These are phyloP conservation scores for Synanthedon tipuliformis DNA, from an alignment of 2,888 invertebrate species.

Conservation along the genomic window DNA sequence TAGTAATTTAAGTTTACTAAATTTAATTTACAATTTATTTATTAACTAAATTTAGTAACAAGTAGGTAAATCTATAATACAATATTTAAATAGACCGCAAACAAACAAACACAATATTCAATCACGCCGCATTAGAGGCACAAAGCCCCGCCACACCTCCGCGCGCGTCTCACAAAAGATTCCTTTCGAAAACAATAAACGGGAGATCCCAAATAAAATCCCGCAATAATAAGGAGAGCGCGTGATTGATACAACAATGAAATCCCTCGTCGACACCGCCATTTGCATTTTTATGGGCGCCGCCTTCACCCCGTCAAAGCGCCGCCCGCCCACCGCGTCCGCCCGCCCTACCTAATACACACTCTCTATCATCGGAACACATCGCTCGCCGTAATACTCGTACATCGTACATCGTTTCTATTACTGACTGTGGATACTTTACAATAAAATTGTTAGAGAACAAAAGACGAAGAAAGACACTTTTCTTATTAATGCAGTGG, in stretches of 20 bases:
- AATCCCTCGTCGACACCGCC: conserved; percentile 69
- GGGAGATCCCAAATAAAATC: conserved; percentile 34
- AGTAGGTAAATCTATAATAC: no score
- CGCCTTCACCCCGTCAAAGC: conserved; percentile 21
- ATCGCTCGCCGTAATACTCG: no score
- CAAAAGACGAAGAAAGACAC: no score
- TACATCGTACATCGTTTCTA: no score
- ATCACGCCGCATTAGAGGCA: neutral
- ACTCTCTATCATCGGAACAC: neutral
- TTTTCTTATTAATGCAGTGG: no score
- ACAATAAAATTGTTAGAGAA: no score
- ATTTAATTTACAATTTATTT: no score
- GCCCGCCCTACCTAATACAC: conserved; percentile 1
- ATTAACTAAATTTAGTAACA: no score
- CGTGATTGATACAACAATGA: conserved; percentile 60
- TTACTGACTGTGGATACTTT: no score
- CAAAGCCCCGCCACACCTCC: neutral
- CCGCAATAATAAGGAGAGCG: conserved; percentile 51
- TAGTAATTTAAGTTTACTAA: no score
- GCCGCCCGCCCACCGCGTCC: conserved; percentile 15
- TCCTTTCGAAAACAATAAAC: conserved; percentile 41
- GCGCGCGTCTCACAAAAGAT: neutral
- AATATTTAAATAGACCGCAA: no score
- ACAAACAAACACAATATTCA: no score
- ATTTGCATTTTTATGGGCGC: conserved; percentile 69